Evolutionary conservation across 2,113 vertebrate genomes (phyloP), one percentile per base, ranked within the genome.

Genomic region (Zootoca vivipara): DNA sequence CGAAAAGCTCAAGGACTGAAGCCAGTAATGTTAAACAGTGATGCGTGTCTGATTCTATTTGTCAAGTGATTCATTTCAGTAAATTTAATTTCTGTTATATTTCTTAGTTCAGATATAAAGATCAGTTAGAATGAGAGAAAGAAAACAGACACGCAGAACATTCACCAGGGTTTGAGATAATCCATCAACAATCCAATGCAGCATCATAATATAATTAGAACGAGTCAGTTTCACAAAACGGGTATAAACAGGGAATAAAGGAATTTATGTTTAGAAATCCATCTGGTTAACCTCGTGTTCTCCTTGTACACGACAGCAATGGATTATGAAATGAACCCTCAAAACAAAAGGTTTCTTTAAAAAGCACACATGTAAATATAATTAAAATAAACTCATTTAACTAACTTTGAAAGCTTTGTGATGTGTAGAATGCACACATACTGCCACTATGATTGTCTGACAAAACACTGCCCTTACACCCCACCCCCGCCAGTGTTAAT

Each of bases 21-120:
- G 96, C 96, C 97, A 97, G 95, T 73, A 85, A 93, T 90, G 89
- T 94, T 95, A 96, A 96, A 97, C 96, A 97, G 96, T 96, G 97
- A 94, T 93, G 95, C 96, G 87, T 86, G 92, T 94, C 94, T 96
- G 96, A 93, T 97, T 97, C 96, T 97, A 96, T 97, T 97, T 96
- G 94, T 95, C 95, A 96, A 78, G 94, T 96, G 96, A 97, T 97
- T 97, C 96, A 97, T 97, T 97, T 96, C 92, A 92, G 93, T 82
- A 96, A 96, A 97, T 97, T 96, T 96, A 94, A 97, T 97, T 97
- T 96, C 95, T 96, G 93, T 94, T 95, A 93, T 94, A 75, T 81
- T 93, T 92, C 93, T 89, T 93, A 95, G 95, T 96, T 96, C 94
- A 95, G 95, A 97, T 97, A 92, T 95, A 94, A 56, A 96, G 98